Evolutionary conservation across 2,797 vertebrate species (phyloP).

Genomic region (Notolabrus celidotus): DNA sequence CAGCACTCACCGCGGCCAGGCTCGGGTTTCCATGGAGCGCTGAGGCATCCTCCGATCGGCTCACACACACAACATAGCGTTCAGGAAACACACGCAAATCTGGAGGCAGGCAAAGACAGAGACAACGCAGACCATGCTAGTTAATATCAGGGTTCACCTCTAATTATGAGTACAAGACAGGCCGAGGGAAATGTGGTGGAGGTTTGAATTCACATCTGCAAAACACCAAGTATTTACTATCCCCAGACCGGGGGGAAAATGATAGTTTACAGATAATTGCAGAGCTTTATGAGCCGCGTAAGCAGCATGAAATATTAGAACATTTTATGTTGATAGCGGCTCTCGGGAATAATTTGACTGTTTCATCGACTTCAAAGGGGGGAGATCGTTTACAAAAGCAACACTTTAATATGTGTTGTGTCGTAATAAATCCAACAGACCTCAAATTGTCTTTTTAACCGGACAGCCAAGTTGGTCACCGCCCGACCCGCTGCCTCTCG

Average conservation of each 20-base stretch:
- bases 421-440: constrained; percentile 28
- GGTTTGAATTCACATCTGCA: constrained; percentile 64
- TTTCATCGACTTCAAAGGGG: constrained; percentile 51
- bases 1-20: constrained; percentile 81
- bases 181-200: constrained; percentile 68
- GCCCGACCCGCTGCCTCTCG: constrained; percentile 6
- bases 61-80: constrained; percentile 91
- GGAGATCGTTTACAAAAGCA: constrained; percentile 41
- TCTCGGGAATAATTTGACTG: constrained; percentile 40
- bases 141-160: constrained; percentile 75
- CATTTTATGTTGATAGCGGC: constrained; percentile 50
- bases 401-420: constrained; percentile 25
- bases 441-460: constrained; percentile 17
- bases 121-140: constrained; percentile 61
- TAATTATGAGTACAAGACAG: constrained; percentile 69
- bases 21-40: constrained; percentile 78
- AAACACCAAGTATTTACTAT: constrained; percentile 68
- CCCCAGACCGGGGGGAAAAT: constrained; percentile 62
- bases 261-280: constrained; percentile 63
- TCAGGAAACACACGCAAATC: constrained; percentile 94
- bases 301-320: constrained; percentile 64
- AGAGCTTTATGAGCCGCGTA: constrained; percentile 64
- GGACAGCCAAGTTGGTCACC: background rate
- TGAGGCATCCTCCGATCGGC: constrained; percentile 83
- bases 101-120: constrained; percentile 73